These are phyloP conservation scores for Linyphia triangularis DNA, from an alignment of 2,888 invertebrate species.

Conservation along the genomic window DNA sequence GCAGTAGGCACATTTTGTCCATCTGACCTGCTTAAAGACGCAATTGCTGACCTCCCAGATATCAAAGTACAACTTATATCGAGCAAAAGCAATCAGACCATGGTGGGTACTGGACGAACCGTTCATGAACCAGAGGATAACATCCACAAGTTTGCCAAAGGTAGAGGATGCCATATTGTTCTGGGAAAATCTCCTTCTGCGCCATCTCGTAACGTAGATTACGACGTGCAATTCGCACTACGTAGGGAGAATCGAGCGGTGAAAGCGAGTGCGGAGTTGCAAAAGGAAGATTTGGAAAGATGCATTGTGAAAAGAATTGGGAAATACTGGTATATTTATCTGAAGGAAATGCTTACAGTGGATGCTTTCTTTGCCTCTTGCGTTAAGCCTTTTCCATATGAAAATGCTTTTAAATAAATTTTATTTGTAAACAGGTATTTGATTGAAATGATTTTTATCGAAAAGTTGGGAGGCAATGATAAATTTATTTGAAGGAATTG, in stretches of 20 bases:
- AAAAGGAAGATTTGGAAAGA: background rate
- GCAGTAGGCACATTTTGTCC: background rate
- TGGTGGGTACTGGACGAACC: background rate
- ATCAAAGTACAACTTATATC: background rate
- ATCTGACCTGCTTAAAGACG: background rate
- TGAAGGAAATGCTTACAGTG: conserved; percentile 35
- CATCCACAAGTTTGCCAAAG: conserved; percentile 18
- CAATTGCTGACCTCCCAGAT: background rate
- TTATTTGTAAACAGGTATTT: no score
- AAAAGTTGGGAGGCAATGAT: conserved; percentile 46
- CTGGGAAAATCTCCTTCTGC: conserved; percentile 31
- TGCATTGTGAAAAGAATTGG: conserved; percentile 45
- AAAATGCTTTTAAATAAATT: no score
- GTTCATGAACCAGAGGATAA: background rate
- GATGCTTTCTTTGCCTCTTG: conserved; percentile 56
- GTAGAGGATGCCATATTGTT: conserved; percentile 54
- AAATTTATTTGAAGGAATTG: conserved; percentile 45
- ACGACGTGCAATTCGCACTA: conserved; percentile 49
- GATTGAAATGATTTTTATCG: no score
- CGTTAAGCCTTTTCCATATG: conserved; percentile 15
- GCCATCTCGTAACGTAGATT: conserved; percentile 15
- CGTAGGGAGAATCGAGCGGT: background rate
- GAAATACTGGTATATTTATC: conserved; percentile 46
- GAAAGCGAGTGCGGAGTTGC: background rate
- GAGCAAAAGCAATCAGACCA: conserved; percentile 43